Conservation (phyloP, 2,888 invertebrate species). For the Acronicta aceris region DNA sequence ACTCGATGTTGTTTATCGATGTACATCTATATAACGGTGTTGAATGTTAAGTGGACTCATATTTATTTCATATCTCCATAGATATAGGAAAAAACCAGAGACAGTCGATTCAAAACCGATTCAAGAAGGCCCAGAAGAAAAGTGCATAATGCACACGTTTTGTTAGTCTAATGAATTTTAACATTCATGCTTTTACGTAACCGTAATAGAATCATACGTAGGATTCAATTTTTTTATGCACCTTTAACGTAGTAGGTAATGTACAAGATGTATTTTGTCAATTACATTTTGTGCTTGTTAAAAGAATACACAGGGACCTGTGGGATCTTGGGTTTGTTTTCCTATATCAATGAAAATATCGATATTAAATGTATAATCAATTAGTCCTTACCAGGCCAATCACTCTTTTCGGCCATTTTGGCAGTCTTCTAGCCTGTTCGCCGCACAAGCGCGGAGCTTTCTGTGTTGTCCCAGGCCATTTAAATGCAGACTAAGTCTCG, state of each 20-base stretch:
- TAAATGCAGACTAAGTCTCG: conserved; percentile 15
- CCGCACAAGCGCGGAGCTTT: conserved; percentile 24
- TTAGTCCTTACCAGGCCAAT: conserved; percentile 41
- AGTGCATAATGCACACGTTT: too few relatives aligned
- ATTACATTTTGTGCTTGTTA: too few relatives aligned
- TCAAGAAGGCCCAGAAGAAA: too few relatives aligned
- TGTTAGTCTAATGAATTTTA: too few relatives aligned
- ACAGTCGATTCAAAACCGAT: too few relatives aligned
- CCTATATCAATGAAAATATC: conserved; percentile 7
- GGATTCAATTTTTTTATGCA: too few relatives aligned
- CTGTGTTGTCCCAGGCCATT: conserved; percentile 29
- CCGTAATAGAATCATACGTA: too few relatives aligned
- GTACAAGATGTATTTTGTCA: too few relatives aligned
- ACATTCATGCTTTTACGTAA: too few relatives aligned
- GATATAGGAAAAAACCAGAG: not conserved
- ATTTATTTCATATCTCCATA: conserved; percentile 16
- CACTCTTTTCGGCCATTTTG: conserved; percentile 23
- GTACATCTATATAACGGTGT: conserved; percentile 56
- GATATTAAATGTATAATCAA: conserved; percentile 32
- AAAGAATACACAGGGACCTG: too few relatives aligned
- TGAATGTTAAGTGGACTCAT: conserved; percentile 42
- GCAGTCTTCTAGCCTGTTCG: conserved; percentile 26
- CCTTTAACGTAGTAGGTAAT: too few relatives aligned
- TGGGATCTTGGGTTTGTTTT: not conserved
- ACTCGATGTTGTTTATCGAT: conserved; percentile 60